Evolutionary conservation across 2,888 invertebrate genomes (phyloP).

Genomic region (Falcaria lacertinaria): DNA sequence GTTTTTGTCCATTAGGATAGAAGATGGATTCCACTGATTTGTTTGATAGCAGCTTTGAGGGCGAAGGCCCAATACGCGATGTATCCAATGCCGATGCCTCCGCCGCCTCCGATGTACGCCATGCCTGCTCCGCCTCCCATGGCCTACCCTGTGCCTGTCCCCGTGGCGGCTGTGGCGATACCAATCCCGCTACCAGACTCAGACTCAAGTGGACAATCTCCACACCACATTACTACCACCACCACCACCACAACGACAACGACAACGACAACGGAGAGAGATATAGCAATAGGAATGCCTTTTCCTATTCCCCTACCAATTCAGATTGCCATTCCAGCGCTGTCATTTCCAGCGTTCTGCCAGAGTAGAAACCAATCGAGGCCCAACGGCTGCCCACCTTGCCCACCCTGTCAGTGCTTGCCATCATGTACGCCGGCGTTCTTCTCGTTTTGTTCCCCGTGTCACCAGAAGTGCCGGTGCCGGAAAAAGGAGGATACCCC

Average conservation of each 20-base stretch:
- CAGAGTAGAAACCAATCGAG: conserved; percentile 11
- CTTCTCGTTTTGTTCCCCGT: conserved; percentile 59
- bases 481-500: conserved; percentile 33
- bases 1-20: conserved; percentile 18
- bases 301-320: conserved; percentile 33
- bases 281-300: conserved; percentile 20
- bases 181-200: conserved; percentile 6
- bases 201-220: not conserved
- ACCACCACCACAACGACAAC: conserved; percentile 15
- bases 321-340: conserved; percentile 40
- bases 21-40: conserved; percentile 20
- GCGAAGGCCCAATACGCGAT: conserved; percentile 17
- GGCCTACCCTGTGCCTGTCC: conserved; percentile 18
- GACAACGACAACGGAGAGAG: conserved; percentile 14
- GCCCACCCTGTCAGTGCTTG: conserved; percentile 57
- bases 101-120: conserved; percentile 3
- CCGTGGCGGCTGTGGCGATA: conserved; percentile 7
- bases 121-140: conserved; percentile 3
- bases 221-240: no score
- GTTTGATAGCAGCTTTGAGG: conserved; percentile 18
- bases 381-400: conserved; percentile 45
- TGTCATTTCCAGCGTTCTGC: conserved; percentile 23
- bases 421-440: conserved; percentile 63
- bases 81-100: conserved; percentile 11
- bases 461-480: conserved; percentile 58